Evolutionary conservation across 2,888 invertebrate genomes (phyloP), one percentile per base, ranked within the genome.

Genomic region (Hofmannophila pseudospretella): DNA sequence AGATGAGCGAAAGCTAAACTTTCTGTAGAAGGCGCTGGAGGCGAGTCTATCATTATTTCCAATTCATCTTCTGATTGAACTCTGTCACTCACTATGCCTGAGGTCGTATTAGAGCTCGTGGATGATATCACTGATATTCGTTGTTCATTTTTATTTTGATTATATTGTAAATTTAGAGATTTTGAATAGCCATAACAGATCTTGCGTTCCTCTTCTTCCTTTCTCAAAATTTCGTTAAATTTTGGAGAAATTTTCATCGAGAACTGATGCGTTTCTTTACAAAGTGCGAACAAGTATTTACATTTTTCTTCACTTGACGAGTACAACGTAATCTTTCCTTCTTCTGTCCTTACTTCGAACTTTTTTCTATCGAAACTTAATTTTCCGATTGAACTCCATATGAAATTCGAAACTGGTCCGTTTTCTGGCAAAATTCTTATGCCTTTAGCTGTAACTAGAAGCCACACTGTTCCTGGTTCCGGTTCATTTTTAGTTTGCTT

Each of bases 351-450:
- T 58, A 98, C 96, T 84, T 98, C 97, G 79, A 99, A 98, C 80
- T 98, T 98, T 82, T 98, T 98, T 64, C 97, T 92, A 90, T 98
- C 98, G 76, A 98, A 98, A 73, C 95, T 95, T 10, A 98, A 87
- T 82, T 97, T 97, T 47, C 95, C 96, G 47, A 99, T 98, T 56
- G 96, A 95, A 60, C 96, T 95, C 98, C 98, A 99, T 39, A 96
- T 91, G 67, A 98, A 97, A 49, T 94, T 93, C 19, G 94, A 93
- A 39, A 93, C 90, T 25, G 85, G 74, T 28, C 88, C 85, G 50
- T 90, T 89, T 67, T 93, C 93, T 16, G 92, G 91, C 52, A 95
- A 92, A 49, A 98, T 94, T 78, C 96, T 94, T 41, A 98, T 92
- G 36, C 98, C 98, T 65, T 93, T 93, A 31, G 97, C 95, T 65